Percentiles rank a stretch among this genome's conserved stretches.
Conservation (phyloP, 1,140 invertebrate species). For the Pogonomyrmex barbatus region DNA sequence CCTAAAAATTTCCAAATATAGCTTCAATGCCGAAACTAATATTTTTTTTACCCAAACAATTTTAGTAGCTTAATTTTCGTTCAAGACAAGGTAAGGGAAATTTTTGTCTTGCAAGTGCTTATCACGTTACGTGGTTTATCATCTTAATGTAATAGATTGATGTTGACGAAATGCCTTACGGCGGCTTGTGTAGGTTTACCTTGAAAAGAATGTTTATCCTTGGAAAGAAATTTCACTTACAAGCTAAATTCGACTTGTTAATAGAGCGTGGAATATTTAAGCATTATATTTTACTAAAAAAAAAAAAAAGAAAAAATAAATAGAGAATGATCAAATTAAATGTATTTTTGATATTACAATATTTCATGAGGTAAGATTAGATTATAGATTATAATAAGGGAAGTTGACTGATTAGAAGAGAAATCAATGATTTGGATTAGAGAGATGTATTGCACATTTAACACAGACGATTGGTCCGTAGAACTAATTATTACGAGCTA, state of each 20-base stretch:
- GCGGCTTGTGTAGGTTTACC: not conserved
- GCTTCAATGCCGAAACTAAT: not conserved
- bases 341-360: not conserved
- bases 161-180: not conserved
- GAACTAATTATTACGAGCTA: constrained; percentile 79
- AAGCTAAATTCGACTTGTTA: not conserved
- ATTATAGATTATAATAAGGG: not conserved
- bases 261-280: not conserved
- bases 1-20: not conserved
- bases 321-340: not conserved
- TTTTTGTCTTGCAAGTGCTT: not conserved
- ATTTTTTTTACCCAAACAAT: not conserved
- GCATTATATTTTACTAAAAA: not conserved
- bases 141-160: not conserved
- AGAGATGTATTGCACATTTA: constrained; percentile 47
- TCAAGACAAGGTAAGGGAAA: not conserved
- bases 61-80: not conserved
- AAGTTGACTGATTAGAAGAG: not conserved
- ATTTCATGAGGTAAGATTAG: not conserved
- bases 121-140: not conserved
- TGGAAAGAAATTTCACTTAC: not conserved
- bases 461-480: constrained; percentile 47
- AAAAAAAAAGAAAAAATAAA: no score
- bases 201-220: not conserved
- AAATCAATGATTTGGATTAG: constrained; percentile 50